Evolutionary conservation across 1,140 invertebrate species (phyloP).

Genomic region (Bombus impatiens): DNA sequence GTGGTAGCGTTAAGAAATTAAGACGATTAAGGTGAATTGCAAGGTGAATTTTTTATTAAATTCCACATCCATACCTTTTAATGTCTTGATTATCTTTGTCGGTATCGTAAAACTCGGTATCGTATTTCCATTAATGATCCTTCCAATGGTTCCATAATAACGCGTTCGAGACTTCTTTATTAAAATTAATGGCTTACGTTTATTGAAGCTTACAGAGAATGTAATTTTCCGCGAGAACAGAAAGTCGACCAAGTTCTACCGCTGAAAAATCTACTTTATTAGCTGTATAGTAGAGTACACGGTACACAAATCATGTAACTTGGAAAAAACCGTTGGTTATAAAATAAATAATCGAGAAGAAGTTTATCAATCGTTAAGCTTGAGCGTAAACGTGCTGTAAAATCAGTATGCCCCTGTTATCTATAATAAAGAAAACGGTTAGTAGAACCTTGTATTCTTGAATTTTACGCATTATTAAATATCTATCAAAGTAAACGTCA

Average conservation of each 20-base stretch:
- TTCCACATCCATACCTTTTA: no score
- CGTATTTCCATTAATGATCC: neutral
- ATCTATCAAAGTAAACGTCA: slow-evolving; percentile 50
- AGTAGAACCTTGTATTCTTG: slow-evolving; percentile 51
- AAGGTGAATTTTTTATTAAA: no score
- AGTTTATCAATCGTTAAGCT: slow-evolving; percentile 6
- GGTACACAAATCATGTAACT: neutral
- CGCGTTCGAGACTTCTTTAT: no score
- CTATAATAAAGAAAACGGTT: slow-evolving; percentile 44
- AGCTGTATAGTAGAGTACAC: neutral
- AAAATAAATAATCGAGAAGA: neutral
- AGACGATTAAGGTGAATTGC: no score
- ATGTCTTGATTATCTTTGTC: neutral
- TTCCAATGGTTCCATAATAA: neutral
- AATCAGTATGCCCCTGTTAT: slow-evolving; percentile 18
- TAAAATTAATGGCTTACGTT: neutral
- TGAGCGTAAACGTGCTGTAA: slow-evolving; percentile 5
- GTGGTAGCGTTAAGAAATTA: no score
- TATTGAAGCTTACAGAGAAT: neutral
- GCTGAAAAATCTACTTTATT: neutral
- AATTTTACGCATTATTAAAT: slow-evolving; percentile 61
- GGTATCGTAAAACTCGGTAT: neutral
- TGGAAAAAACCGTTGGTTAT: neutral
- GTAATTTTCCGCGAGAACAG: neutral
- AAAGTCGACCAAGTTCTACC: neutral